Percentiles rank a stretch among this genome's conserved stretches.
These are phyloP conservation scores for Colletes gigas DNA, from an alignment of 1,140 invertebrate species.

Conservation along the genomic window DNA sequence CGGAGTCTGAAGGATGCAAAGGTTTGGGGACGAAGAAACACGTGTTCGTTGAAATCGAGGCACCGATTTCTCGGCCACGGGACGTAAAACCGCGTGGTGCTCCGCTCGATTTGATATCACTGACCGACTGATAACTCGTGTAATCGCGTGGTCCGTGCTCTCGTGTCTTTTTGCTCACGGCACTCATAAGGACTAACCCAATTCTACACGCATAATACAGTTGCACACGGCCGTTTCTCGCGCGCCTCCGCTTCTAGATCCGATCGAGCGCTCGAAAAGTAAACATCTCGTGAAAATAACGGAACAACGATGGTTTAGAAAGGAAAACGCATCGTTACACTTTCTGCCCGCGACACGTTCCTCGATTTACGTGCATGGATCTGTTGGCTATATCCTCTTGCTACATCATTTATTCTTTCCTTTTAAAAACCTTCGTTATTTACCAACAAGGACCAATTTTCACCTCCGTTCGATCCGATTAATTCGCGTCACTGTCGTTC, in stretches of 20 bases:
- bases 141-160: conserved; percentile 57
- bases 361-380: background rate
- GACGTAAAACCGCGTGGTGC: conserved; percentile 28
- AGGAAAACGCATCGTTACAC: background rate
- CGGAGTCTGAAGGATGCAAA: background rate
- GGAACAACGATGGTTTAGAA: conserved; percentile 1
- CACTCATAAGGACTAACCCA: conserved; percentile 40
- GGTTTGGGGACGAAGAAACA: no score
- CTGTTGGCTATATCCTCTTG: no score
- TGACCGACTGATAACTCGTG: conserved; percentile 66
- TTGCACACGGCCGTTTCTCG: conserved; percentile 21
- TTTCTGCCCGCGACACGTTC: conserved; percentile 3
- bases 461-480: no score
- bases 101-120: conserved; percentile 56
- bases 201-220: conserved; percentile 38
- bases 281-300: background rate
- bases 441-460: no score
- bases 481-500: no score
- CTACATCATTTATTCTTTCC: no score
- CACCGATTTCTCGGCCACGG: no score
- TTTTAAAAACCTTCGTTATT: no score
- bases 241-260: background rate
- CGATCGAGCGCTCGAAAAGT: background rate
- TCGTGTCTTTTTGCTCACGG: conserved; percentile 68
- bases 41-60: no score